Conservation (phyloP, 2,888 invertebrate genomes). For the Amphiduros pacificus region DNA sequence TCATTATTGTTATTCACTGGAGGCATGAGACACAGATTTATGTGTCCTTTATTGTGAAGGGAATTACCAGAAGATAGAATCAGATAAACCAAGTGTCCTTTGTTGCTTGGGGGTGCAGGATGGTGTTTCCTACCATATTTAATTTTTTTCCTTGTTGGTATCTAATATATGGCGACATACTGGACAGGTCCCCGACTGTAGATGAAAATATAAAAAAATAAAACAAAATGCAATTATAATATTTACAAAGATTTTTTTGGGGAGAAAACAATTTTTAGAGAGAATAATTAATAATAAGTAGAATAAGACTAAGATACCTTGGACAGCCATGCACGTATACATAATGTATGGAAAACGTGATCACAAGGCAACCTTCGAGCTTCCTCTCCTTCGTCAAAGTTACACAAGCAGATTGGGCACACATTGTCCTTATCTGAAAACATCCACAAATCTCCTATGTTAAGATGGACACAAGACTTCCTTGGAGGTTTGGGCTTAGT, state of each 20-base stretch:
- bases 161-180: constrained; percentile 12
- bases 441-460: no score
- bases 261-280: background rate
- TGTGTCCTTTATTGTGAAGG: no score
- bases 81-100: no score
- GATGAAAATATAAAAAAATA: background rate
- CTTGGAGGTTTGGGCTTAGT: no score
- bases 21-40: no score
- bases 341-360: constrained; percentile 45
- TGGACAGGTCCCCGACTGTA: constrained; percentile 17
- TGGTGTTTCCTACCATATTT: no score
- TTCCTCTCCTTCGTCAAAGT: constrained; percentile 37
- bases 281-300: background rate
- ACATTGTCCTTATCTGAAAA: constrained; percentile 33
- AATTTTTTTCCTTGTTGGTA: no score
- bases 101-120: no score
- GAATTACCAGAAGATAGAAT: no score
- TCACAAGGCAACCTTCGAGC: constrained; percentile 40
- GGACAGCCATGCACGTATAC: constrained; percentile 46
- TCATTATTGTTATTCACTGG: no score
- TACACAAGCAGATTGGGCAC: constrained; percentile 46
- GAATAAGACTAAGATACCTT: constrained; percentile 27
- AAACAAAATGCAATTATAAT: background rate
- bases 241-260: background rate
- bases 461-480: no score